phyloP scores from a whole-genome alignment of 1,140 invertebrate genomes.

The Heterodera carotae region DNA sequence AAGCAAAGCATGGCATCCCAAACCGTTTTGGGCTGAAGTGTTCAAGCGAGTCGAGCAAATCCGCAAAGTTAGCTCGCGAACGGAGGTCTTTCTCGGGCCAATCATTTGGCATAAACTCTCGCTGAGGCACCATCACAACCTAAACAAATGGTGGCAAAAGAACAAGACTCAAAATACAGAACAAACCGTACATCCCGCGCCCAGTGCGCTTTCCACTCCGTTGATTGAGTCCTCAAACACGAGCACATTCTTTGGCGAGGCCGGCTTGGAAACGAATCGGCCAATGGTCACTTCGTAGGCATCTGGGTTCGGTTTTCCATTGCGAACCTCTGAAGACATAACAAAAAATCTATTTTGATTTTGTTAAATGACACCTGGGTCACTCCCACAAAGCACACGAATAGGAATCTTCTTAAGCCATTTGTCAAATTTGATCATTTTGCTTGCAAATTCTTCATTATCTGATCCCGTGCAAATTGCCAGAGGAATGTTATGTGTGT shows the following conservation, averaged over 20 bases:
- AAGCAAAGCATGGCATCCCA: constrained; percentile 36
- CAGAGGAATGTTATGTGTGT: constrained; percentile 76
- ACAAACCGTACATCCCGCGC: constrained; percentile 71
- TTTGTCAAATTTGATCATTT: constrained; percentile 66
- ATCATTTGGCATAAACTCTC: constrained; percentile 33
- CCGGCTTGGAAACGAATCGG: constrained; percentile 73
- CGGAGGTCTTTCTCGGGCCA: constrained; percentile 20
- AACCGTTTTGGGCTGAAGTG: constrained; percentile 36
- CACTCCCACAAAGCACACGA: constrained; percentile 78
- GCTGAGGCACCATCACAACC: constrained; percentile 67
- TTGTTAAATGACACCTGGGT: constrained; percentile 76
- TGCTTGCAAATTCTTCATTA: constrained; percentile 75
- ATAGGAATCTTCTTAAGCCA: constrained; percentile 49
- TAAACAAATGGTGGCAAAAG: neutral
- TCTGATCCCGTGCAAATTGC: constrained; percentile 86
- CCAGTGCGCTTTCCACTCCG: constrained; percentile 74
- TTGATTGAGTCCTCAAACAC: constrained; percentile 78
- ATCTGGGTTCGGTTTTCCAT: constrained; percentile 83
- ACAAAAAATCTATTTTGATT: neutral
- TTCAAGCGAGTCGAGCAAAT: constrained; percentile 35
- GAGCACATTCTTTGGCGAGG: constrained; percentile 73
- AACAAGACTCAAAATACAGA: neutral
- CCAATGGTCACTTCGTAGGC: constrained; percentile 81
- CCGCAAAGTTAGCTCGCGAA: constrained; percentile 28
- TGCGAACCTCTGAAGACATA: constrained; percentile 8